Conservation (phyloP, 2,113 vertebrate genomes). For the Pelecanoides urinatrix region DNA sequence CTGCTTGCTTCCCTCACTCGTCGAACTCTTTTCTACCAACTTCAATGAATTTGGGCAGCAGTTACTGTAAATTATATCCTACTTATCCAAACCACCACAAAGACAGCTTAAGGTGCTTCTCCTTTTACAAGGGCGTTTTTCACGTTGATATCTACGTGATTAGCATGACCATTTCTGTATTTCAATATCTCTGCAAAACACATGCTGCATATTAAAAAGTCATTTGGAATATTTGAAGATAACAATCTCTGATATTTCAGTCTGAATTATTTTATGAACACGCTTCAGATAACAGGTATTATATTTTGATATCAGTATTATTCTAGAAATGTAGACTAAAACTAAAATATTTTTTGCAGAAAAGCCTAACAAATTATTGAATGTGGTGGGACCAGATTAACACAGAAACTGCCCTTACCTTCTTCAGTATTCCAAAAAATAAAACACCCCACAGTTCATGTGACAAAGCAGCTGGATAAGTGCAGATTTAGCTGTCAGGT, state of each 20-base stretch:
- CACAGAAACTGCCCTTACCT: neutral
- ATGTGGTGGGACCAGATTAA: neutral
- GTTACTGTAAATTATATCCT: neutral
- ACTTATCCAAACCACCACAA: neutral
- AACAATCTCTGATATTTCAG: neutral
- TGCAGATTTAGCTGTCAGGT: neutral
- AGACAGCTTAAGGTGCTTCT: neutral
- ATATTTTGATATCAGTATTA: neutral
- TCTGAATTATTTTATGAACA: neutral
- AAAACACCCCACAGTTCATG: neutral
- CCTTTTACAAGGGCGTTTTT: neutral
- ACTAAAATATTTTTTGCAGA: neutral
- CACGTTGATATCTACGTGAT: neutral
- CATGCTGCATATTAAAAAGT: neutral
- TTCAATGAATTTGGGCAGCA: neutral
- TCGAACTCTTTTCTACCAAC: neutral
- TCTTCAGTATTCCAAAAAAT: neutral
- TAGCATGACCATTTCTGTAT: neutral
- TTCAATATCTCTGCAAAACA: neutral
- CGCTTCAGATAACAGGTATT: neutral
- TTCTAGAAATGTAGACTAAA: neutral
- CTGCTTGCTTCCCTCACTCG: too few relatives aligned
- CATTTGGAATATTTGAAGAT: neutral
- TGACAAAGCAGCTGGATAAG: neutral
- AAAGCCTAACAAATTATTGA: neutral